phyloP scores from a whole-genome alignment of 2,113 vertebrate species.

The Microcebus griseorufus region DNA sequence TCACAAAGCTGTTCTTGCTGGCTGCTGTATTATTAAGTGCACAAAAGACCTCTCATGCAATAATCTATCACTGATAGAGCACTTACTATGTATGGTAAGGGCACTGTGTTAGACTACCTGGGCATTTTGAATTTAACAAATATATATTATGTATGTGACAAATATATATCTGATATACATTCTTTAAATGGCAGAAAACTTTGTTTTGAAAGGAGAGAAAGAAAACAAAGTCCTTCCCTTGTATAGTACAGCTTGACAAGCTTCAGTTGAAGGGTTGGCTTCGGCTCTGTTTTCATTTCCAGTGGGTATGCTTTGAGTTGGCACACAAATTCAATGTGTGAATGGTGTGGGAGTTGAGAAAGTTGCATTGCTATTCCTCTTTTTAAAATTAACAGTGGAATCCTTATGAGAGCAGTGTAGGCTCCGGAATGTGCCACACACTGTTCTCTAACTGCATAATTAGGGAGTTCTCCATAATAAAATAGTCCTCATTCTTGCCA shows the following conservation, averaged over 20 bases:
- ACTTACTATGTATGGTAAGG: neutral
- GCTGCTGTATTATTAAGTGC: neutral
- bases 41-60: neutral
- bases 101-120: neutral
- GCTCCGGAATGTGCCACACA: slow-evolving; percentile 39
- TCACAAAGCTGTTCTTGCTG: neutral
- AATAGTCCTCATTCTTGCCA: slow-evolving; percentile 57
- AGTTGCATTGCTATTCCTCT: slow-evolving; percentile 75
- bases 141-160: neutral
- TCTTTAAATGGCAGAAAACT: neutral
- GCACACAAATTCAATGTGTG: slow-evolving; percentile 69
- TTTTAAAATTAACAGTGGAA: slow-evolving; percentile 79
- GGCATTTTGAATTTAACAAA: slow-evolving; percentile 1
- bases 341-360: slow-evolving; percentile 77
- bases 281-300: slow-evolving; percentile 81
- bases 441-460: slow-evolving; percentile 56
- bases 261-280: slow-evolving; percentile 68
- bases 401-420: slow-evolving; percentile 68
- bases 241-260: slow-evolving; percentile 46
- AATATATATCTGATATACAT: neutral
- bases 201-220: slow-evolving; percentile 49
- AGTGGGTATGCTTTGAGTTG: slow-evolving; percentile 77
- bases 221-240: slow-evolving; percentile 53
- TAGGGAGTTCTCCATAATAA: slow-evolving; percentile 59
- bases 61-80: neutral